These are phyloP conservation scores for Zoanthus sansibaricus DNA, from an alignment of 92 coral and sea anemone genomes.

Conservation along the genomic window DNA sequence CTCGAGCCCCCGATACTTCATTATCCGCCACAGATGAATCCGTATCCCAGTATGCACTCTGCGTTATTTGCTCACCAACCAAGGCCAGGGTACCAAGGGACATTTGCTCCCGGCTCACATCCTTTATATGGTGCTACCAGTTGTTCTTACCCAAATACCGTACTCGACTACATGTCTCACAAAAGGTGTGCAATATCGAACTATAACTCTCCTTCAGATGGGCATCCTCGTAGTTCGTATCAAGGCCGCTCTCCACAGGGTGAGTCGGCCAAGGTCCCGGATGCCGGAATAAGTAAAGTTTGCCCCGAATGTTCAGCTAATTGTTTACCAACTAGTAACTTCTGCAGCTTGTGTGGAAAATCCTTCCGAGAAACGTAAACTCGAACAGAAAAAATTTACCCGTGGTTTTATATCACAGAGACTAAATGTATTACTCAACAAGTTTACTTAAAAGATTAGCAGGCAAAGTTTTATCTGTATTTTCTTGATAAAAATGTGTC, in stretches of 20 bases:
- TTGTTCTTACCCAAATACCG: conserved; percentile 65
- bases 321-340: conserved; percentile 73
- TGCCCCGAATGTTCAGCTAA: conserved; percentile 81
- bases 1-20: conserved; percentile 67
- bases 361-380: conserved; percentile 72
- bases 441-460: neutral
- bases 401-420: neutral
- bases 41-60: conserved; percentile 66
- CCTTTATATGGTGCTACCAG: conserved; percentile 71
- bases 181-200: conserved; percentile 60
- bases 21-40: conserved; percentile 48
- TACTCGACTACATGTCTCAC: conserved; percentile 78
- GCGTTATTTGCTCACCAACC: conserved; percentile 65
- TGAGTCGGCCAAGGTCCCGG: conserved; percentile 57
- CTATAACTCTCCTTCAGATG: conserved; percentile 44
- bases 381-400: neutral
- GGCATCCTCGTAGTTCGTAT: conserved; percentile 28
- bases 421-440: neutral
- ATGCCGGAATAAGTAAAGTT: conserved; percentile 64
- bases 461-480: too few relatives aligned
- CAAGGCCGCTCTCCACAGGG: conserved; percentile 32
- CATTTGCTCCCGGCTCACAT: conserved; percentile 62
- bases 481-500: too few relatives aligned
- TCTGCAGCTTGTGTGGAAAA: conserved; percentile 84
- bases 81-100: conserved; percentile 68